A percentile compares a stretch with the other conserved stretches of the same genome.
Conservation (phyloP, 2,797 vertebrate genomes). For the Oceanodroma leucorhoa region DNA sequence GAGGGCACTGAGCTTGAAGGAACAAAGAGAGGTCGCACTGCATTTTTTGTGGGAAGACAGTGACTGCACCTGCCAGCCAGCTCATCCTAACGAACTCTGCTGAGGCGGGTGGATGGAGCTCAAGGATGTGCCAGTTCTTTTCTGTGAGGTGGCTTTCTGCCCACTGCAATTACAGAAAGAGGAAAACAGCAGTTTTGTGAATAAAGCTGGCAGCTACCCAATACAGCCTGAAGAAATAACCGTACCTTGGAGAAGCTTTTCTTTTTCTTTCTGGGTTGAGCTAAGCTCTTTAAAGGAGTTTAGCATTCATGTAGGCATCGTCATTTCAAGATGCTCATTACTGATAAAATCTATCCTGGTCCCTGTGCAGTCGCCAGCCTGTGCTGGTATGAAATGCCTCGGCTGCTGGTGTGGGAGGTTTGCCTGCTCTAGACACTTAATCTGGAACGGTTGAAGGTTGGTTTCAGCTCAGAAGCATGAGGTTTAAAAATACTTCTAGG, state of each 20-base stretch:
- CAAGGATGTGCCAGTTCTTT: conserved; percentile 13
- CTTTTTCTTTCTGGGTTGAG: neutral
- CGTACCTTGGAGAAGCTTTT: conserved; percentile 20
- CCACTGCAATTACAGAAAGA: conserved; percentile 8
- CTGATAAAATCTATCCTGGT: neutral
- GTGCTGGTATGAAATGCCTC: neutral
- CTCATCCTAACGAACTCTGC: neutral
- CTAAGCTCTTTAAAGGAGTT: neutral
- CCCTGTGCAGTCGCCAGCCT: neutral
- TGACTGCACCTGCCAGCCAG: conserved; percentile 40
- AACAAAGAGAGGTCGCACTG: neutral
- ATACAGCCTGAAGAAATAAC: conserved; percentile 43
- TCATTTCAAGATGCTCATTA: neutral
- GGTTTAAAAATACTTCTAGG: conserved; percentile 2
- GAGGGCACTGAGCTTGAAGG: neutral
- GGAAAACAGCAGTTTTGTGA: conserved; percentile 41
- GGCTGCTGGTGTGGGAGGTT: neutral
- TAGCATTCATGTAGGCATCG: neutral
- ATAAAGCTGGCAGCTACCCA: conserved; percentile 36
- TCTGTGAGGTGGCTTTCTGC: conserved; percentile 38
- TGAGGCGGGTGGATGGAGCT: neutral
- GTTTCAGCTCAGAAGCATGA: neutral
- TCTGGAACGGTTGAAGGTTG: neutral
- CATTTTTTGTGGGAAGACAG: neutral
- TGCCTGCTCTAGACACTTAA: neutral